phyloP scores from a whole-genome alignment of 2,113 vertebrate genomes.

The Paralichthys olivaceus region DNA sequence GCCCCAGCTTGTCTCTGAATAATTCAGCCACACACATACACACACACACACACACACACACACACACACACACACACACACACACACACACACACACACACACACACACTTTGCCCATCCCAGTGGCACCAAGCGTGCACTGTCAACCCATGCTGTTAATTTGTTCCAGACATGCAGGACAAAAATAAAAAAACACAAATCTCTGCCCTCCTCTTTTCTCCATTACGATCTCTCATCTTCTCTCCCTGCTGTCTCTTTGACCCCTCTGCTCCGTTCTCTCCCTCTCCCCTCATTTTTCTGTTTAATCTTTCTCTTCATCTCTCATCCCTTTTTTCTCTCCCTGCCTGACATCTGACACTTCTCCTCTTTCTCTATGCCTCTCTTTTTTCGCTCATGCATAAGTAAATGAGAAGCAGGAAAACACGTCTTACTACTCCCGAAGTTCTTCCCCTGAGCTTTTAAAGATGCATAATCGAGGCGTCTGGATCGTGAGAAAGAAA shows the following conservation, averaged over 20 bases:
- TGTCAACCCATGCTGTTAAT: conserved; percentile 64
- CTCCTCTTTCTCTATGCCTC: too few relatives aligned
- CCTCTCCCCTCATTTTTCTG: conserved; percentile 22
- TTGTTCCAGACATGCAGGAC: conserved; percentile 44
- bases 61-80: conserved; percentile 30
- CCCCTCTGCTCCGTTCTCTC: conserved; percentile 28
- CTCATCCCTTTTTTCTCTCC: conserved; percentile 10
- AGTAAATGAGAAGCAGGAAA: conserved; percentile 56
- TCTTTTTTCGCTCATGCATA: conserved; percentile 49
- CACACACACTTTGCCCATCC: conserved; percentile 22
- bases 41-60: conserved; percentile 32
- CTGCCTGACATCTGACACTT: conserved; percentile 10
- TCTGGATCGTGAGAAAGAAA: conserved; percentile 31
- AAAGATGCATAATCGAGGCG: conserved; percentile 47
- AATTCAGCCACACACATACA: conserved; percentile 52
- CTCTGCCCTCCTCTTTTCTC: conserved; percentile 24
- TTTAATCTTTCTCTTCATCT: conserved; percentile 32
- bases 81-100: conserved; percentile 29
- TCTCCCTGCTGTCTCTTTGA: conserved; percentile 39
- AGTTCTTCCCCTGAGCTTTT: conserved; percentile 43
- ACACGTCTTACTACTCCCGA: conserved; percentile 27
- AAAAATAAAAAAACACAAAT: conserved; percentile 9
- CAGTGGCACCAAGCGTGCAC: conserved; percentile 24
- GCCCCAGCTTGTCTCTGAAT: conserved; percentile 63
- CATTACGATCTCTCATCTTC: conserved; percentile 42